Percentiles rank a stretch among this genome's conserved stretches.
Conservation (phyloP, 2,113 vertebrate species). For the Protomyctophum bolini region DNA sequence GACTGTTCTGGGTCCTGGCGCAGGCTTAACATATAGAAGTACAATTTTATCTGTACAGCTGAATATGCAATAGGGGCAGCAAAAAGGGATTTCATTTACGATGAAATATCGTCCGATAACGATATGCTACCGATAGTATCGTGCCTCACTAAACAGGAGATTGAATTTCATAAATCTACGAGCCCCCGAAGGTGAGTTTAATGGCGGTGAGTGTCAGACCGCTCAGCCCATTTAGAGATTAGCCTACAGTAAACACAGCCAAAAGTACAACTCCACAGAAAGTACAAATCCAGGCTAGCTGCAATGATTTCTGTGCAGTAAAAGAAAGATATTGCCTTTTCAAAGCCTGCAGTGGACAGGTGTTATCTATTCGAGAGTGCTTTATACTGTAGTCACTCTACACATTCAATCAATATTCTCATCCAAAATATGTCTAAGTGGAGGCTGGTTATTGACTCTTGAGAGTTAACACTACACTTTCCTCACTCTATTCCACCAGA, state of each 20-base stretch:
- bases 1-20: not conserved
- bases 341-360: not conserved
- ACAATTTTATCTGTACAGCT: not conserved
- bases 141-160: no score
- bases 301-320: not conserved
- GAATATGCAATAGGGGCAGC: not conserved
- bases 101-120: no score
- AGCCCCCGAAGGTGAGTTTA: not conserved
- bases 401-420: conserved; percentile 19
- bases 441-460: conserved; percentile 5
- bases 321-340: conserved; percentile 22
- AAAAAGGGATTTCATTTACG: no score
- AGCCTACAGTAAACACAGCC: not conserved
- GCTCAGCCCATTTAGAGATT: not conserved
- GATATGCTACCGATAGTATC: no score
- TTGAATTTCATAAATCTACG: not conserved
- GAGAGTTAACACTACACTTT: not conserved
- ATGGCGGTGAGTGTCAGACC: not conserved
- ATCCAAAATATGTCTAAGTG: conserved; percentile 3
- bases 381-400: not conserved
- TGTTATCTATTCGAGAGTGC: conserved; percentile 18
- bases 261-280: not conserved
- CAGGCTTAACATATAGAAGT: not conserved
- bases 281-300: not conserved
- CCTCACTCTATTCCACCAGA: not conserved